These are phyloP conservation scores for Nanorana parkeri DNA, from an alignment of 2,113 vertebrate genomes.

Conservation along the genomic window DNA sequence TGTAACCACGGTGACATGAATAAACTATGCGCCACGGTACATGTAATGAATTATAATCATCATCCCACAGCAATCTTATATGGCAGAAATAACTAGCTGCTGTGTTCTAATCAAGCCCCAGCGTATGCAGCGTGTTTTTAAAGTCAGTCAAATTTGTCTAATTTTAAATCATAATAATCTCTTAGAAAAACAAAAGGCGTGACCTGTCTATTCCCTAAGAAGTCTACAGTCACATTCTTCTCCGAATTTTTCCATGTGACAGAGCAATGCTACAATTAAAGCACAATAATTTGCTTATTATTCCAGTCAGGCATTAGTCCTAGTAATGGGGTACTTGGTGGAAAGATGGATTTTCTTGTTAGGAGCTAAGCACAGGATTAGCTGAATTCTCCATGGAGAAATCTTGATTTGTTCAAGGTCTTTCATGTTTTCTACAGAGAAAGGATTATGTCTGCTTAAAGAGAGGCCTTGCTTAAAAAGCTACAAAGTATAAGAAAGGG, in stretches of 20 bases:
- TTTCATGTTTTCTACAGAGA: conserved; percentile 91
- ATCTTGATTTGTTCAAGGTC: conserved; percentile 90
- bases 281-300: conserved; percentile 86
- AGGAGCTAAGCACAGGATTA: conserved; percentile 88
- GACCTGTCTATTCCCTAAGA: conserved; percentile 71
- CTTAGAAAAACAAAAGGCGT: conserved; percentile 69
- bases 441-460: conserved; percentile 88
- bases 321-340: conserved; percentile 85
- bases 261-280: conserved; percentile 80
- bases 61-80: conserved; percentile 65
- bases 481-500: conserved; percentile 88
- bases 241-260: conserved; percentile 77
- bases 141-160: conserved; percentile 70
- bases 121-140: conserved; percentile 64
- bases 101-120: conserved; percentile 68
- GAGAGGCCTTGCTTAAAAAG: conserved; percentile 83
- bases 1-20: conserved; percentile 58
- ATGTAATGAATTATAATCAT: conserved; percentile 65
- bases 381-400: conserved; percentile 88
- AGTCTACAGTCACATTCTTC: conserved; percentile 70
- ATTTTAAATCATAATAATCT: conserved; percentile 67
- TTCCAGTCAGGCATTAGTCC: conserved; percentile 87
- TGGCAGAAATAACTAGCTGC: conserved; percentile 64
- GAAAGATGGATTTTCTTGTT: conserved; percentile 87
- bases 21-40: conserved; percentile 52